These are phyloP conservation scores for Drosophila takahashii DNA, from an alignment of 1,140 invertebrate species.

Conservation along the genomic window DNA sequence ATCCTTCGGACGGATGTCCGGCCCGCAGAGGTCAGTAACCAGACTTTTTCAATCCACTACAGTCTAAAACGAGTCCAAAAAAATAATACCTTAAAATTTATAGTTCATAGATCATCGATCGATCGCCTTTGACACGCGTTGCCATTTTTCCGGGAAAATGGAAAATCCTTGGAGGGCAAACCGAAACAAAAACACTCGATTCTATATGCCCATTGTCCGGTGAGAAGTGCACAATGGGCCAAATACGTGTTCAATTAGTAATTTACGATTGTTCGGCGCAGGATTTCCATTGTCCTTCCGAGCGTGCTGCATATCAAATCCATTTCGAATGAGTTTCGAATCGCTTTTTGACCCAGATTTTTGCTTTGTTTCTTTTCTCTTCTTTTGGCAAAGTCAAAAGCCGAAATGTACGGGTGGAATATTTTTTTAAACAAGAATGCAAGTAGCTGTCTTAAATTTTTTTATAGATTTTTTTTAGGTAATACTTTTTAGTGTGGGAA, in stretches of 20 bases:
- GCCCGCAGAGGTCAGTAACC: conserved; percentile 8
- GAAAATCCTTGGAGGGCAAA: conserved; percentile 12
- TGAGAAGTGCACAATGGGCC: conserved; percentile 53
- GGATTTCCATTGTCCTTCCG: conserved; percentile 36
- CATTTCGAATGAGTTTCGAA: conserved; percentile 29
- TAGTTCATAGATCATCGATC: conserved; percentile 14
- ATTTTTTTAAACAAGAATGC: not conserved
- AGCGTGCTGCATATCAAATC: conserved; percentile 63
- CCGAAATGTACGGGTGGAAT: not conserved
- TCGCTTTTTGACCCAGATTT: conserved; percentile 14
- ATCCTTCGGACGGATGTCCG: conserved; percentile 35
- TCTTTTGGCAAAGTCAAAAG: conserved; percentile 5
- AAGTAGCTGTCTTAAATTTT: not conserved
- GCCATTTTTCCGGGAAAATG: conserved; percentile 28
- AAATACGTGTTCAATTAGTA: conserved; percentile 78
- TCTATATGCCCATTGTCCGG: conserved; percentile 44
- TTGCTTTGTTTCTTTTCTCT: not conserved
- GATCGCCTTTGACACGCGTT: conserved; percentile 30
- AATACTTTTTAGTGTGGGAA: no score
- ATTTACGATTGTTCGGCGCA: conserved; percentile 64
- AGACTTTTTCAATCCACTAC: not conserved
- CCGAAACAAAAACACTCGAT: conserved; percentile 21
- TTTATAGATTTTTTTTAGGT: not conserved
- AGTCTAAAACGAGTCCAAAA: not conserved
- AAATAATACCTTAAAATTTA: not conserved